phyloP scores from a whole-genome alignment of 2,113 vertebrate species.

The Aramus guarauna region DNA sequence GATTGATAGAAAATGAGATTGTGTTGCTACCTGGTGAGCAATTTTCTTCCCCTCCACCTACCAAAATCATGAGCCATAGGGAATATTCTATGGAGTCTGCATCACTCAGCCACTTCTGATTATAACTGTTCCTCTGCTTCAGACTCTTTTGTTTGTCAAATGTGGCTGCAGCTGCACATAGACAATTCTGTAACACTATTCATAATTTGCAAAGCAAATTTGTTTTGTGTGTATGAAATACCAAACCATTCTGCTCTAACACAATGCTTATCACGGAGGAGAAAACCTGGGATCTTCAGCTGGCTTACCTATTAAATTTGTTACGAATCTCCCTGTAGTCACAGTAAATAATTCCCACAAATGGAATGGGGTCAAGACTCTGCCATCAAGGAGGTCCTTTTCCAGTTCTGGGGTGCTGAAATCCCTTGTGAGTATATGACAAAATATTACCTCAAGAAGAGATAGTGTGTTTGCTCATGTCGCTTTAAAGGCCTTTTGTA shows the following conservation, averaged over 20 bases:
- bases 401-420: background rate
- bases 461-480: background rate
- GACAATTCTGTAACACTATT: background rate
- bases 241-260: background rate
- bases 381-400: background rate
- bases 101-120: background rate
- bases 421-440: background rate
- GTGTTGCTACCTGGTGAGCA: background rate
- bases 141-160: background rate
- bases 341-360: background rate
- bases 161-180: background rate
- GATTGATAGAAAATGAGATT: background rate
- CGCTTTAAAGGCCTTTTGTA: background rate
- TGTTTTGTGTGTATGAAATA: background rate
- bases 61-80: background rate
- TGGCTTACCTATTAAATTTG: background rate
- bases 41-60: background rate
- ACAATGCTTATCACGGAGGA: background rate
- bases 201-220: background rate
- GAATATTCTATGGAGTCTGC: background rate
- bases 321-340: background rate
- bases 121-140: background rate
- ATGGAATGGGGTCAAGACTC: background rate
- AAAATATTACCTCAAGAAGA: background rate
- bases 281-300: background rate